Conservation (phyloP, 2,888 invertebrate genomes). For the Erebia epiphron region DNA sequence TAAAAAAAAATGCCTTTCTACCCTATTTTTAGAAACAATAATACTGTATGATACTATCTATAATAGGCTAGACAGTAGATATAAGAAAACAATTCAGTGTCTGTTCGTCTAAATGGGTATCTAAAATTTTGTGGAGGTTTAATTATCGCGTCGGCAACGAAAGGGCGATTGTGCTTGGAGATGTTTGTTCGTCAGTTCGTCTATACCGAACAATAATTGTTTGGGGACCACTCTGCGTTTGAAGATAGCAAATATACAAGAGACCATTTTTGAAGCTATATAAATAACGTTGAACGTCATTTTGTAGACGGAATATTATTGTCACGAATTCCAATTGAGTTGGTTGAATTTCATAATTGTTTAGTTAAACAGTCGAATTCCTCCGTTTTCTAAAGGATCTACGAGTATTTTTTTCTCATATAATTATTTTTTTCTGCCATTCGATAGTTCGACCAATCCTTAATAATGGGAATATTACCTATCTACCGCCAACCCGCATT, state of each 20-base stretch:
- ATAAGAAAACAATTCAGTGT: not conserved
- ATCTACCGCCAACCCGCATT: too few species aligned
- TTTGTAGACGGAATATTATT: constrained; percentile 25
- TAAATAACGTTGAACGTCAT: constrained; percentile 25
- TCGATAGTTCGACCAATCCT: too few species aligned
- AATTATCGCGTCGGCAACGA: constrained; percentile 22
- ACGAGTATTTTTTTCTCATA: too few species aligned
- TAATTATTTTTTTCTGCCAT: too few species aligned
- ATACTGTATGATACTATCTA: too few species aligned
- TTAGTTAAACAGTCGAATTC: not conserved
- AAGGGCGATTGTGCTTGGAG: constrained; percentile 25
- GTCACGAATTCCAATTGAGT: constrained; percentile 17
- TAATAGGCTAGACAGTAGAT: not conserved
- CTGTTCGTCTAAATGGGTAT: not conserved
- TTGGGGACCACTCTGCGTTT: constrained; percentile 20
- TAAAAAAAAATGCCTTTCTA: too few species aligned
- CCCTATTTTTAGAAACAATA: too few species aligned
- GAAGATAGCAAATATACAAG: constrained; percentile 23
- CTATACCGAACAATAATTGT: constrained; percentile 28
- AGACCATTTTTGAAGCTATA: constrained; percentile 22
- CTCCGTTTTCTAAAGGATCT: too few species aligned
- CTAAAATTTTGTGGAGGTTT: constrained; percentile 13
- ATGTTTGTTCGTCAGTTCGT: constrained; percentile 29
- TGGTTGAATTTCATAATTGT: not conserved
- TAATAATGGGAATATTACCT: too few species aligned